Base-by-base conservation (phyloP, 2,113 vertebrate species). In the Pterocles burchelli region DNA sequence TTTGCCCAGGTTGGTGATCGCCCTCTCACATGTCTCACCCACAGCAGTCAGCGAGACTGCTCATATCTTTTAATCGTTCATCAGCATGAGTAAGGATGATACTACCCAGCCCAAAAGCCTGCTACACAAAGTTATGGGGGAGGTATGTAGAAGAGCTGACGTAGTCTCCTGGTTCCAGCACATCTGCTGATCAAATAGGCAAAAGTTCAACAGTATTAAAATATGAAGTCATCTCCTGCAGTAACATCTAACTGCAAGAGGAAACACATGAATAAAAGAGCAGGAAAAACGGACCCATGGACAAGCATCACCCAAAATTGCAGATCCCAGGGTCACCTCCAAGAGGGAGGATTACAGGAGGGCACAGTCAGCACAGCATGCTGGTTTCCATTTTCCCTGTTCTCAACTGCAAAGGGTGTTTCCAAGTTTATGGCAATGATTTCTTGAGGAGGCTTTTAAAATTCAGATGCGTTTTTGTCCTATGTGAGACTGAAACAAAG, bases 401-500 rank as follows among this genome's bases (percentile, higher is more conserved):
- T 84, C 74, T 85, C 24, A 87, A 88, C 38, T 45, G 55, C 15
- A 90, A 84, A 18, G 36, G 9, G 18, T 92, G 52, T 88, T 91
- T 95, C 85, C 76, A 88, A 65, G 34, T 51, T 85, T 58, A 68
- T 59, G 57, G 63, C 28, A 72, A 76, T 54, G 52, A 84, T 93
- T 94, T 88, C 22, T 96, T 61, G 41, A 55, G 26, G 38, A 91
- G 24, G 10, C 52, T 85, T 94, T 86, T 76, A 88, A 87, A 86
- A 63, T 28, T 90, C 76, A 90, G 85, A 51, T 48, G 20, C 1
- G 0, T 20, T 85, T 84, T 86, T 81, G 17, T 62, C 29, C 29
- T 51, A 6, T 67, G 5, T 2, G 28, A 90, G 62, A 59, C 28
- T 58, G n/a, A 73, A 86, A 63, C 45, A 92, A 78, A 63, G 45